These are phyloP conservation scores for Oasisia sp. DNA, from an alignment of 2,888 invertebrate species.

Conservation along the genomic window DNA sequence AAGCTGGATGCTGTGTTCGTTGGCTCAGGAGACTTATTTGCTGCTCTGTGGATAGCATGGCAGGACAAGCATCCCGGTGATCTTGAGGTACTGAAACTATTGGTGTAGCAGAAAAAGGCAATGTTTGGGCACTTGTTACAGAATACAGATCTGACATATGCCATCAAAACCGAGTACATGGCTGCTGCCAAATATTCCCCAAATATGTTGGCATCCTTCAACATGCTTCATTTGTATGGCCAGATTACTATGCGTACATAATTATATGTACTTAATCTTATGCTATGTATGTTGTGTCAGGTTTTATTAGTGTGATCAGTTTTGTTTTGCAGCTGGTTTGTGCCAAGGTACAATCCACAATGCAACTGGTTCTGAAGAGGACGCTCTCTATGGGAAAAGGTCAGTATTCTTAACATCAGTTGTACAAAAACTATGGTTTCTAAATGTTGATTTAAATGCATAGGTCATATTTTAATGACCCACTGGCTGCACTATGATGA, in stretches of 20 bases:
- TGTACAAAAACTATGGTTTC: neutral
- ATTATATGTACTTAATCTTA: neutral
- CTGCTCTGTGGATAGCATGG: slow-evolving; percentile 81
- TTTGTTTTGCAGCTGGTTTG: slow-evolving; percentile 69
- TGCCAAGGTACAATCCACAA: slow-evolving; percentile 84
- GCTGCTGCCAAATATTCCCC: too few species aligned
- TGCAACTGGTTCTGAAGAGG: slow-evolving; percentile 83
- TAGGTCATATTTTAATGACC: neutral
- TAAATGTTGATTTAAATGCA: neutral
- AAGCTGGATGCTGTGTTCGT: slow-evolving; percentile 86
- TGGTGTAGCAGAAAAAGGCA: too few species aligned
- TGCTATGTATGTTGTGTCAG: neutral
- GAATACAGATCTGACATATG: too few species aligned
- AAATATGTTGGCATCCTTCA: neutral
- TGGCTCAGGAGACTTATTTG: slow-evolving; percentile 94
- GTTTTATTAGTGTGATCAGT: neutral
- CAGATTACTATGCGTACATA: neutral
- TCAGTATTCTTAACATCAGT: slow-evolving; percentile 38
- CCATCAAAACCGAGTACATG: too few species aligned
- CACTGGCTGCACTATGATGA: neutral
- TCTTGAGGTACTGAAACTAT: slow-evolving; percentile 50
- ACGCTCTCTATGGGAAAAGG: slow-evolving; percentile 76
- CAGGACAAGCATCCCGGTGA: slow-evolving; percentile 53
- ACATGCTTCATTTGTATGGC: neutral
- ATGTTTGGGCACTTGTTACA: too few species aligned